Evolutionary conservation across 2,113 vertebrate genomes (phyloP).

Genomic region (Platysternon megacephalum): DNA sequence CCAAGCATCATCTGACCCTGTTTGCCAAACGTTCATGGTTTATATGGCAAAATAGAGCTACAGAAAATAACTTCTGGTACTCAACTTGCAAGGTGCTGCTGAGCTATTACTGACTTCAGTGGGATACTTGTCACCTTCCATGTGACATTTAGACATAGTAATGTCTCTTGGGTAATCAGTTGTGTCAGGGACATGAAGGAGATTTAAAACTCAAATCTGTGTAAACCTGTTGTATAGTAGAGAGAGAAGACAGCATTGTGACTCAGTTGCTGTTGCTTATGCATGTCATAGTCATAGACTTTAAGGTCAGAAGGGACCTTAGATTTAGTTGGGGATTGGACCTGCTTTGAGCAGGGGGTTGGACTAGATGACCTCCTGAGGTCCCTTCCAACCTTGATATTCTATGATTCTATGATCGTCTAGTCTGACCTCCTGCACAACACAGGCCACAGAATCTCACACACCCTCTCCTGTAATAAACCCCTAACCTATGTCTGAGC

Average conservation of each 20-base stretch:
- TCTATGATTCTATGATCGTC: too few relatives aligned
- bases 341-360: too few relatives aligned
- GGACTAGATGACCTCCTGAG: too few relatives aligned
- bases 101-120: neutral
- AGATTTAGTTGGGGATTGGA: too few relatives aligned
- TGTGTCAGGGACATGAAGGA: neutral
- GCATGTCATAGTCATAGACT: too few relatives aligned
- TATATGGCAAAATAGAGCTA: neutral
- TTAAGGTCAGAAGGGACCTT: too few relatives aligned
- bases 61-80: neutral
- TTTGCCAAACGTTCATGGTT: neutral
- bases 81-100: rapidly evolving
- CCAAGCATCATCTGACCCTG: neutral
- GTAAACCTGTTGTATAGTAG: neutral
- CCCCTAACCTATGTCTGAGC: too few relatives aligned
- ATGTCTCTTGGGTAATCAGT: neutral
- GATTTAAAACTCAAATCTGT: neutral
- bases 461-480: too few relatives aligned
- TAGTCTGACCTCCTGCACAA: too few relatives aligned
- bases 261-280: neutral
- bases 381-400: too few relatives aligned
- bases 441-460: too few relatives aligned
- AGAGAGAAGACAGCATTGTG: neutral
- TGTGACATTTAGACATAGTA: neutral
- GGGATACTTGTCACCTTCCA: rapidly evolving